Evolutionary conservation across 2,797 vertebrate species (phyloP), one percentile per base, ranked within the genome.

Genomic region (Allochrocebus solatus): DNA sequence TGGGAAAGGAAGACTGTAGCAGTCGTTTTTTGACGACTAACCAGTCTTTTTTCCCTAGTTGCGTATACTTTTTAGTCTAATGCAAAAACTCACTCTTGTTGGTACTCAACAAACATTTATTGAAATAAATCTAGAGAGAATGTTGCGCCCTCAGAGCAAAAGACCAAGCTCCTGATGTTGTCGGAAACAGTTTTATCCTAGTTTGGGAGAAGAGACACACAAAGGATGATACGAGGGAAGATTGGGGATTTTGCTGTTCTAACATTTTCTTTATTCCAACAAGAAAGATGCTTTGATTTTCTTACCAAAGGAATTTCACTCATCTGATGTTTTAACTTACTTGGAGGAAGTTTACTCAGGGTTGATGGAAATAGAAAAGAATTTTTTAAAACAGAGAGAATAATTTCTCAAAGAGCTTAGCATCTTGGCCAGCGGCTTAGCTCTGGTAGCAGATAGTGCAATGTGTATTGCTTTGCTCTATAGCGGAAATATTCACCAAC

Each of bases 41-140:
- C 22, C 41, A 83, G 86, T 28, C 43, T 8, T 61, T 79, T 81
- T n/a, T 26, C 11, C 28, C 41, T 17, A 46, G 50, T 22, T 97
- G 43, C 74, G 28, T 81, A 21, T 67, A 48, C 1, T 5, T 21
- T 93, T 67, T 39, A 55, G 12, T 61, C 70, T 93, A 53, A 55
- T 0, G 2, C 30, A 46, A 78, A 97, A 43, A 33, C 39, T 95
- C 26, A 43, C 39, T 76, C 22, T 72, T 79, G 36, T 16, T 79
- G 30, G 2, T 43, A 50, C 33, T 91, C 88, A 75, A 30, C 46
- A 91, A 83, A 46, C 70, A 79, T 61, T 75, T 70, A 46, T 17
- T 33, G 21, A 85, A 87, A 79, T 91, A 50, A 84, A 96, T 64
- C 86, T 92, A 84, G 53, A 74, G 91, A 84, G 22, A 57, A 24